Conservation (phyloP, 2,888 invertebrate genomes). For the Parasteatoda lunata region DNA sequence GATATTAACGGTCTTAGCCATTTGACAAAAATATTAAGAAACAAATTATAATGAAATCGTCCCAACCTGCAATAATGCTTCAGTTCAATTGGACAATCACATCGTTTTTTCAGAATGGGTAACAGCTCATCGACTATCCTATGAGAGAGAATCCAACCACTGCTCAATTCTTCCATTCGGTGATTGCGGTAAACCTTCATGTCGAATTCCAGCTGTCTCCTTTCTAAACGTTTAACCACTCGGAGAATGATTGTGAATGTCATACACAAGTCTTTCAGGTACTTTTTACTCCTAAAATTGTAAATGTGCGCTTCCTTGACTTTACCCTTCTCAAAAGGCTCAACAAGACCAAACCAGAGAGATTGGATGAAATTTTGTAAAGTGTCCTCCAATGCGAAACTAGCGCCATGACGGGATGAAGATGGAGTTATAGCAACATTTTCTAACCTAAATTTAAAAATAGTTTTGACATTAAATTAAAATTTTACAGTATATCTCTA, state of each 20-base stretch:
- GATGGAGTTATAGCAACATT: not conserved
- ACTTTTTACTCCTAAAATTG: not conserved
- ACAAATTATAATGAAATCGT: too few relatives aligned
- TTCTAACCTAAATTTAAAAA: conserved; percentile 28
- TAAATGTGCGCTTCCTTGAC: not conserved
- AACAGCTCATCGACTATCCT: conserved; percentile 7
- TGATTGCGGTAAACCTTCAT: conserved; percentile 1
- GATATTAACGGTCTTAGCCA: not conserved
- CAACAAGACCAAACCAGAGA: conserved; percentile 29
- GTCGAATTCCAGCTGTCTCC: not conserved
- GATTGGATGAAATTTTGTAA: conserved; percentile 19
- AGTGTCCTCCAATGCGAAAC: conserved; percentile 23
- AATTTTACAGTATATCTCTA: too few relatives aligned
- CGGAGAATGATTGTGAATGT: conserved; percentile 38
- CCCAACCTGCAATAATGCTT: conserved; percentile 54
- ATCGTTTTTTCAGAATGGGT: conserved; percentile 33
- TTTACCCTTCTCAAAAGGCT: not conserved
- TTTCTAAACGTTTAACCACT: conserved; percentile 1
- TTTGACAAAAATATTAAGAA: not conserved
- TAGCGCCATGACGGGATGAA: conserved; percentile 1
- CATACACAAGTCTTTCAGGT: conserved; percentile 7
- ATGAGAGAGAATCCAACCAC: not conserved
- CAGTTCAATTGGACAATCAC: not conserved
- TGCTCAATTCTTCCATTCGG: not conserved
- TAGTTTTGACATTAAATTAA: too few relatives aligned